These are phyloP conservation scores for Listrodromus nycthemerus DNA, from an alignment of 2,888 invertebrate species.

Conservation along the genomic window DNA sequence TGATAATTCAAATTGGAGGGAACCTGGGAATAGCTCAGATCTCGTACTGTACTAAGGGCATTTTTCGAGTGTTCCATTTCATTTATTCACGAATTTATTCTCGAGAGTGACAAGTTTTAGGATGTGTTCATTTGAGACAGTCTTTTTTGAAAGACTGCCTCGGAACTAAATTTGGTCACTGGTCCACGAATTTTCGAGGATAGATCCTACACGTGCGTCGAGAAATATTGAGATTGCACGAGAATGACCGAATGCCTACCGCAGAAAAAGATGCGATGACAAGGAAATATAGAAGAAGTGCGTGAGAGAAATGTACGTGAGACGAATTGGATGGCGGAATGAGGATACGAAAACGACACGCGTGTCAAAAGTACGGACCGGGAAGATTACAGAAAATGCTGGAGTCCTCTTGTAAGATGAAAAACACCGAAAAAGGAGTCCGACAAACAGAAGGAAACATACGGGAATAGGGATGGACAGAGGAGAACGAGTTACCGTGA, in stretches of 20 bases:
- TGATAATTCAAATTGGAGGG: neutral
- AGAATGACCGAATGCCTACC: neutral
- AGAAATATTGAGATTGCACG: neutral
- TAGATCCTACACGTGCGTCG: neutral
- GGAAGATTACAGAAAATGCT: conserved; percentile 60
- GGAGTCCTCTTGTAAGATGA: conserved; percentile 47
- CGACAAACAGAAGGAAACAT: conserved; percentile 51
- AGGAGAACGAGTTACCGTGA: conserved; percentile 50
- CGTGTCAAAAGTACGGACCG: conserved; percentile 19
- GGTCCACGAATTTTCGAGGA: neutral
- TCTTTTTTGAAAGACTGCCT: neutral
- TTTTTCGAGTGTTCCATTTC: neutral
- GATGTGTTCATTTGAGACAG: neutral
- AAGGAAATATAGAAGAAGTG: conserved; percentile 37
- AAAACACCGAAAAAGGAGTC: neutral
- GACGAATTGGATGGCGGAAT: conserved; percentile 53
- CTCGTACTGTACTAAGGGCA: neutral
- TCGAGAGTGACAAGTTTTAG: neutral
- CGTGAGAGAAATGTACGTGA: conserved; percentile 50
- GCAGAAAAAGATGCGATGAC: conserved; percentile 11
- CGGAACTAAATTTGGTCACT: neutral
- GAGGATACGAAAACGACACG: conserved; percentile 24
- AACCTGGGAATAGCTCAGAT: neutral
- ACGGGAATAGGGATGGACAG: conserved; percentile 48
- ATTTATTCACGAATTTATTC: neutral